These are phyloP conservation scores for Margarornis squamiger DNA, from an alignment of 2,797 vertebrate species.

Conservation along the genomic window DNA sequence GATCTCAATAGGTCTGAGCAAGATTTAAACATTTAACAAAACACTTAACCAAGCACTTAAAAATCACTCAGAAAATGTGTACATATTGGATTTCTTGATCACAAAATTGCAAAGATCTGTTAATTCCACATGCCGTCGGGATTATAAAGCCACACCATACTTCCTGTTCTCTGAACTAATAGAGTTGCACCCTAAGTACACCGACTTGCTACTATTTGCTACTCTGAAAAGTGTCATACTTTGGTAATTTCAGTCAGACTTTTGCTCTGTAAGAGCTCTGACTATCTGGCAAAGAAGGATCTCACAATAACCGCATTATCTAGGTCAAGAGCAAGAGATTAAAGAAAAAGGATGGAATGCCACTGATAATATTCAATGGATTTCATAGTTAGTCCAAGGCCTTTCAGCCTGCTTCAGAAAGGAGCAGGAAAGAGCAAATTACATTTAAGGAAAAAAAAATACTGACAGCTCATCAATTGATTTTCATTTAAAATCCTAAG, in stretches of 20 bases:
- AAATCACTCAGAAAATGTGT: neutral
- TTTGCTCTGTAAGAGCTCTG: neutral
- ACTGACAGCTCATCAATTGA: conserved; percentile 78
- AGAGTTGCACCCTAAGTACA: neutral
- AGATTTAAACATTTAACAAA: neutral
- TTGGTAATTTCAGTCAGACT: conserved; percentile 32
- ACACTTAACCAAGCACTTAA: neutral
- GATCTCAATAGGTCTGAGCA: neutral
- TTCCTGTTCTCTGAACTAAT: neutral
- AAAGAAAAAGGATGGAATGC: conserved; percentile 80
- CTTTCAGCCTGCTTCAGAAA: conserved; percentile 74
- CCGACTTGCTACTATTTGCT: neutral
- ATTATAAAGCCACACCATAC: neutral
- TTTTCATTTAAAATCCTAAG: conserved; percentile 89
- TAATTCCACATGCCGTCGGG: neutral
- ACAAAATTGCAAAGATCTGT: neutral
- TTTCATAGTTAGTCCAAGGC: conserved; percentile 70
- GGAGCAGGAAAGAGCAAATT: conserved; percentile 68
- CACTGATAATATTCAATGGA: conserved; percentile 80
- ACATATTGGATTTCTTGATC: neutral
- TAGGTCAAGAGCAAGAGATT: conserved; percentile 72
- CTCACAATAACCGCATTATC: conserved; percentile 56
- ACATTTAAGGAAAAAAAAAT: conserved; percentile 66
- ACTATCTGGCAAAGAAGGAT: conserved; percentile 42
- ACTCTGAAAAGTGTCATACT: neutral